Evolutionary conservation across 2,888 invertebrate genomes (phyloP).

Genomic region (Ephialtes manifestator): DNA sequence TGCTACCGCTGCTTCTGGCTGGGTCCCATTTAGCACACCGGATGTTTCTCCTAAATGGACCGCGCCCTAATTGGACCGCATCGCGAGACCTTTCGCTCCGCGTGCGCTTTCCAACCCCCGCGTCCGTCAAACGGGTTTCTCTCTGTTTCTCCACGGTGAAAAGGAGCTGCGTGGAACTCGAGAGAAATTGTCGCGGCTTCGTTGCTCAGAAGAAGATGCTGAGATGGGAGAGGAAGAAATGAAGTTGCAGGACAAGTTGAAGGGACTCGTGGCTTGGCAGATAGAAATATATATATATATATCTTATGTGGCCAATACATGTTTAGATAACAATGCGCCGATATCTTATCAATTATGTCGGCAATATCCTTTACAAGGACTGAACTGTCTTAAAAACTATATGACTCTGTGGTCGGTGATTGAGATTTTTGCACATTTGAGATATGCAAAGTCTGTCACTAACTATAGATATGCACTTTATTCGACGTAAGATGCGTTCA

Average conservation of each 20-base stretch:
- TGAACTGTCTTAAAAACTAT: neutral
- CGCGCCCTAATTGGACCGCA: slow-evolving; percentile 73
- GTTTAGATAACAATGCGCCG: neutral
- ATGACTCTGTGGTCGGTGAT: neutral
- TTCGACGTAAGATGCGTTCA: neutral
- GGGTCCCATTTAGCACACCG: slow-evolving; percentile 72
- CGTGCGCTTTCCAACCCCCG: slow-evolving; percentile 47
- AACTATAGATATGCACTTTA: neutral
- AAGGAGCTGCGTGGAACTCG: slow-evolving; percentile 20
- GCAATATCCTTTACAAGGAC: neutral
- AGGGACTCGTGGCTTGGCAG: neutral
- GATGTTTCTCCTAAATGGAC: slow-evolving; percentile 75
- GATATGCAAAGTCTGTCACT: neutral
- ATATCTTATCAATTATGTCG: neutral
- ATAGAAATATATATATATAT: slow-evolving; percentile 3
- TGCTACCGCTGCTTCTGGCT: slow-evolving; percentile 46
- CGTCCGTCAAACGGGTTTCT: slow-evolving; percentile 47
- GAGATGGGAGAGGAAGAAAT: slow-evolving; percentile 4
- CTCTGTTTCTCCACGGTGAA: slow-evolving; percentile 21
- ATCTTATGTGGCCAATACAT: neutral
- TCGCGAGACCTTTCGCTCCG: slow-evolving; percentile 68
- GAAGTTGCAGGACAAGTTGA: slow-evolving; percentile 30
- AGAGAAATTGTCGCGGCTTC: slow-evolving; percentile 46
- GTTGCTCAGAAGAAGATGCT: neutral
- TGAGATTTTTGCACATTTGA: neutral